These are phyloP conservation scores for Limulus polyphemus DNA, from an alignment of 2,888 invertebrate species.

Conservation along the genomic window DNA sequence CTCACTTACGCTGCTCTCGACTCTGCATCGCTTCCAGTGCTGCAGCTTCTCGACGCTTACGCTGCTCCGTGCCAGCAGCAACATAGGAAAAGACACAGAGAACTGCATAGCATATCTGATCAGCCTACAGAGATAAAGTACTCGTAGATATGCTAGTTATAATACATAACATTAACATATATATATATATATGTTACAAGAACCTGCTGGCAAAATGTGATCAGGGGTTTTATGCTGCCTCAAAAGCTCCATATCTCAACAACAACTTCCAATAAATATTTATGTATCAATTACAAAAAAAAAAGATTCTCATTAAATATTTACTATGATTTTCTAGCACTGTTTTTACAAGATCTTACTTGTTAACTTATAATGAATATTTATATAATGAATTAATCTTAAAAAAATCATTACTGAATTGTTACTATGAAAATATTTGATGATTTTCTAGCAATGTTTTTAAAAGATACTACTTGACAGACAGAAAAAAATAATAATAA, in stretches of 20 bases:
- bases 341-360: too few species aligned
- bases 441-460: too few species aligned
- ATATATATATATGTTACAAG: slow-evolving; percentile 5
- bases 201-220: not conserved
- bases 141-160: not conserved
- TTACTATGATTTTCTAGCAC: too few species aligned
- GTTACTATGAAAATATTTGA: too few species aligned
- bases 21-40: not conserved
- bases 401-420: too few species aligned
- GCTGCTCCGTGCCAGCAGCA: slow-evolving; percentile 57
- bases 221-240: not conserved
- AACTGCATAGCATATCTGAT: slow-evolving; percentile 98
- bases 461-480: too few species aligned
- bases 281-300: not conserved
- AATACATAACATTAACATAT: slow-evolving; percentile 4
- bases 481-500: too few species aligned
- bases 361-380: too few species aligned
- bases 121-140: slow-evolving; percentile 54
- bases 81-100: slow-evolving; percentile 98
- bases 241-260: too few species aligned
- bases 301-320: not conserved
- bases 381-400: too few species aligned
- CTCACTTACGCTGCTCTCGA: too few species aligned
- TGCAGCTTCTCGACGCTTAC: slow-evolving; percentile 23
- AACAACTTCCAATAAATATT: not conserved